Percentiles rank a stretch among this genome's conserved stretches.
Evolutionary conservation across 2,888 invertebrate species (phyloP).

Genomic region (Cheilosia impressa): DNA sequence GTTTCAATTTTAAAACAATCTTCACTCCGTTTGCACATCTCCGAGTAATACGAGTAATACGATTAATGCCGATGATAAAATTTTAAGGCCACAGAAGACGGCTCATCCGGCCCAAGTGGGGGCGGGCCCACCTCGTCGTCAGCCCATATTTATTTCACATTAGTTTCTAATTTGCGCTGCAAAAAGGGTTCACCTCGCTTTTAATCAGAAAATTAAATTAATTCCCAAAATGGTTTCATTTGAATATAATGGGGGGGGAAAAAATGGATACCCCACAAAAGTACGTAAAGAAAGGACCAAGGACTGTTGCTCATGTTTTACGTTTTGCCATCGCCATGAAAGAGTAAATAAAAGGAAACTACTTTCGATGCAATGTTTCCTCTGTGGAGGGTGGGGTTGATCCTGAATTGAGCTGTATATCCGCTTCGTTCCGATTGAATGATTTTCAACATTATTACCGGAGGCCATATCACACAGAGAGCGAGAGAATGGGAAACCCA

Average conservation of each 20-base stretch:
- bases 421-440: conserved; percentile 68
- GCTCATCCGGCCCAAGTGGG: not conserved
- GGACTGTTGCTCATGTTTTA: conserved; percentile 28
- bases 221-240: conserved; percentile 73
- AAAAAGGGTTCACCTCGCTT: conserved; percentile 63
- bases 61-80: conserved; percentile 74
- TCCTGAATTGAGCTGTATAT: conserved; percentile 57
- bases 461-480: conserved; percentile 25
- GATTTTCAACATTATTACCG: conserved; percentile 64
- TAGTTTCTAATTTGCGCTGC: conserved; percentile 69
- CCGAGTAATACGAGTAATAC: conserved; percentile 29
- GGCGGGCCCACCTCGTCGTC: conserved; percentile 26
- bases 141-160: conserved; percentile 72
- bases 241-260: conserved; percentile 35
- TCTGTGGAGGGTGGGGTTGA: not conserved
- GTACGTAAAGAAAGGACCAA: not conserved
- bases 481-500: not conserved
- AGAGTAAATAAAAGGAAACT: conserved; percentile 54
- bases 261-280: not conserved
- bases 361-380: conserved; percentile 8
- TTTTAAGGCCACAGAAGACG: conserved; percentile 64
- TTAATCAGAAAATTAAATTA: conserved; percentile 75
- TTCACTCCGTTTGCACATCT: conserved; percentile 19
- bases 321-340: conserved; percentile 9
- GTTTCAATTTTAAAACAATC: conserved; percentile 74